phyloP scores from a whole-genome alignment of 2,113 vertebrate species.

The Eublepharis macularius region DNA sequence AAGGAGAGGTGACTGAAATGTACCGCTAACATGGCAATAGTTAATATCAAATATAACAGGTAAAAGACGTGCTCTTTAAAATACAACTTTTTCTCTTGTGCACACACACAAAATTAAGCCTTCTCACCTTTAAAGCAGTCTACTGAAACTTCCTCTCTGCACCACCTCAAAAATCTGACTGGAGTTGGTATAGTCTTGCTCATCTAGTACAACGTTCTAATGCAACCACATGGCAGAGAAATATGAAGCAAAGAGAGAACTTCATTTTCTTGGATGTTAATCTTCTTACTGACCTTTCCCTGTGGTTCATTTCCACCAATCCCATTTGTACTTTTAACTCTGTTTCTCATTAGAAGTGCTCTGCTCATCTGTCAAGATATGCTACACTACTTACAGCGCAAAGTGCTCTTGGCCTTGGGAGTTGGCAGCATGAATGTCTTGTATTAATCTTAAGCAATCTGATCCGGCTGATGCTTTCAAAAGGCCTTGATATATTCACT shows the following conservation, averaged over 20 bases:
- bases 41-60: no score
- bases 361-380: not conserved
- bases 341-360: not conserved
- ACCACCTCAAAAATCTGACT: not conserved
- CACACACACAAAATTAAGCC: no score
- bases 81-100: no score
- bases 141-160: not conserved
- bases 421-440: not conserved
- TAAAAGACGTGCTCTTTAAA: no score
- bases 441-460: not conserved
- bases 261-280: not conserved
- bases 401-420: not conserved
- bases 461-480: no score
- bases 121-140: no score
- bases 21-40: no score
- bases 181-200: not conserved
- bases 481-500: not conserved
- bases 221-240: constrained; percentile 8
- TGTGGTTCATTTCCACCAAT: not conserved
- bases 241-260: not conserved
- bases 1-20: no score
- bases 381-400: not conserved
- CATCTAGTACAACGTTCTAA: not conserved
- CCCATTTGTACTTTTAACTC: not conserved
- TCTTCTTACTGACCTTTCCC: not conserved